phyloP scores from a whole-genome alignment of 92 coral and sea anemone genomes.

The Blastomussa wellsi region DNA sequence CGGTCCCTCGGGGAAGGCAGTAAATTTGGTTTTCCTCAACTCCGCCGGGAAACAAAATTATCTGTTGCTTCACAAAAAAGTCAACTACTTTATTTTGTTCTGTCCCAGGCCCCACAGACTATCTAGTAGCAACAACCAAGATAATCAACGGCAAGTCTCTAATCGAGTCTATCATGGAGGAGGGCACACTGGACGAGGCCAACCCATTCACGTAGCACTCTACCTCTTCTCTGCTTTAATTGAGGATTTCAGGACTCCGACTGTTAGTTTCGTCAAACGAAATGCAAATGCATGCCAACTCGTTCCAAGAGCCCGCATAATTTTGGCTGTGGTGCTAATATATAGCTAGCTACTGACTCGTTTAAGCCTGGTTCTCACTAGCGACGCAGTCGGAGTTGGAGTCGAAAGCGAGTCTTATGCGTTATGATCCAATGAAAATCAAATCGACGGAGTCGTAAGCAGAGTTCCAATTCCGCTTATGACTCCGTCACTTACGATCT shows the following conservation, averaged over 20 bases:
- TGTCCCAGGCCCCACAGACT: slow-evolving; percentile 89
- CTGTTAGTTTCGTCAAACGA: not conserved
- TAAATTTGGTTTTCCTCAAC: not conserved
- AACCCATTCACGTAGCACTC: slow-evolving; percentile 69
- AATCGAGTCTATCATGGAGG: slow-evolving; percentile 89
- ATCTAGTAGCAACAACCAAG: slow-evolving; percentile 92
- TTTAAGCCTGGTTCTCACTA: no score
- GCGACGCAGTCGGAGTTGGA: no score
- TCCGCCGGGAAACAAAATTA: no score
- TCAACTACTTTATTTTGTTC: not conserved
- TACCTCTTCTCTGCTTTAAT: not conserved
- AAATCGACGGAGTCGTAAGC: no score
- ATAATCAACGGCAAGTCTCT: slow-evolving; percentile 84
- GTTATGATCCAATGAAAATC: no score
- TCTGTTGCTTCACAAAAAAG: not conserved
- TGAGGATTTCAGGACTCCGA: not conserved
- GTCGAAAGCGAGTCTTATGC: no score
- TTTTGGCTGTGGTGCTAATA: not conserved
- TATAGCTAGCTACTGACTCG: no score
- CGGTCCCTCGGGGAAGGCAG: no score
- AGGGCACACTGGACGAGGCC: slow-evolving; percentile 38
- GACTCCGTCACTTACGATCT: no score
- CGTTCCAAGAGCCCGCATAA: not conserved
- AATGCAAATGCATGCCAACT: not conserved
- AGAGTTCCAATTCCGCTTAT: no score